These are phyloP conservation scores for Watsonalla binaria DNA, from an alignment of 2,888 invertebrate species.

Conservation along the genomic window DNA sequence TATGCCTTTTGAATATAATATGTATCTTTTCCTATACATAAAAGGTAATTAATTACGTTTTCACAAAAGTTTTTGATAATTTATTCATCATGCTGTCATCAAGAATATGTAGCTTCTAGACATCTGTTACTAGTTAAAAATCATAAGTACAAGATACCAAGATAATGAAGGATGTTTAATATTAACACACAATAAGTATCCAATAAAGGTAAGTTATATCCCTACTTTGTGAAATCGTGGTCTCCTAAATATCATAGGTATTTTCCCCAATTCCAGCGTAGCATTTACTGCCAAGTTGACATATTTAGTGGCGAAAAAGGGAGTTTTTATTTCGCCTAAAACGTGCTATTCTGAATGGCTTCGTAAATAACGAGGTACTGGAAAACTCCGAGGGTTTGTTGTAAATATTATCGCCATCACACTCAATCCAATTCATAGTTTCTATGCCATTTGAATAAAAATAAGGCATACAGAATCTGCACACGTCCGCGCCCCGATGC, in stretches of 20 bases:
- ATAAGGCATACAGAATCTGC: constrained; percentile 24
- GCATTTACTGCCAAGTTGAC: background rate
- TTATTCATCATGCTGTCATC: too few species aligned
- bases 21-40: too few species aligned
- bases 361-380: background rate
- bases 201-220: too few species aligned
- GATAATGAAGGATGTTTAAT: too few species aligned
- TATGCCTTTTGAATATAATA: too few species aligned
- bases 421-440: constrained; percentile 28
- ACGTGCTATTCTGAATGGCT: background rate
- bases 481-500: constrained; percentile 19
- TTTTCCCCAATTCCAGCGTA: background rate
- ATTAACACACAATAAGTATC: too few species aligned
- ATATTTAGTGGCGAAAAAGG: background rate
- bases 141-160: too few species aligned
- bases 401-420: constrained; percentile 11
- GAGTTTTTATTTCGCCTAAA: background rate
- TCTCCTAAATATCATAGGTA: background rate
- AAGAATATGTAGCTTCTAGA: too few species aligned
- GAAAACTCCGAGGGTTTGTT: constrained; percentile 1
- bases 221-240: background rate
- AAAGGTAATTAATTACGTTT: too few species aligned
- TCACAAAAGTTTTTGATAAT: too few species aligned
- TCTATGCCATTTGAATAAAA: constrained; percentile 30
- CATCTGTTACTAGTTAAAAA: too few species aligned